A percentile compares a stretch with the other conserved stretches of the same genome.
phyloP scores from a whole-genome alignment of 2,113 vertebrate species.

The Toxostoma redivivum region DNA sequence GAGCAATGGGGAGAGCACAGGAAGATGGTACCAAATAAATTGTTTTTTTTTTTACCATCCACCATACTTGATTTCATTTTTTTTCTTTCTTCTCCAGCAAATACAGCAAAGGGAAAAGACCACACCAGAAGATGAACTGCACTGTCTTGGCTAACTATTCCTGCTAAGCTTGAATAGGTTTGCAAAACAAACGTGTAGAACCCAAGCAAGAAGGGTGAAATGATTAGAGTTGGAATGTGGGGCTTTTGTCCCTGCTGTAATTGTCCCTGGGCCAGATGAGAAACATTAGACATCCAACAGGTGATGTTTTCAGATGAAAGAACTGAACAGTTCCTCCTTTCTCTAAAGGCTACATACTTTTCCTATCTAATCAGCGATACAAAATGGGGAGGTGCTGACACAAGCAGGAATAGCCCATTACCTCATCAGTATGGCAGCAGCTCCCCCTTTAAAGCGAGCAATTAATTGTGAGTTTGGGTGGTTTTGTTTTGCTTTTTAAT shows the following conservation, averaged over 20 bases:
- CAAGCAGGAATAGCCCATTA: slow-evolving; percentile 33
- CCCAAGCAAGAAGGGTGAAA: not conserved
- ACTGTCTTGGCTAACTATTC: not conserved
- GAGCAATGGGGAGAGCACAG: not conserved
- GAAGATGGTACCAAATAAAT: not conserved
- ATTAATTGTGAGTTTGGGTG: not conserved
- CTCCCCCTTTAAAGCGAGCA: not conserved
- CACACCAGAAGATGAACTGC: not conserved
- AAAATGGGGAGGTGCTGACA: slow-evolving; percentile 53
- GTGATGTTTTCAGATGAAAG: slow-evolving; percentile 30
- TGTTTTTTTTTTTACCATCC: not conserved
- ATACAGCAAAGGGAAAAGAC: not conserved
- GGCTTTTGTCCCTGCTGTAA: slow-evolving; percentile 21
- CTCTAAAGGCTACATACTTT: slow-evolving; percentile 45
- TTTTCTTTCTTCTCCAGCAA: not conserved
- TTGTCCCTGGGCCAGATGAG: slow-evolving; percentile 15
- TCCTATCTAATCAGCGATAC: slow-evolving; percentile 42
- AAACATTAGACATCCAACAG: slow-evolving; percentile 37
- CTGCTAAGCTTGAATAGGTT: not conserved
- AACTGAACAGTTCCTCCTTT: slow-evolving; percentile 30
- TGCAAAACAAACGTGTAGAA: not conserved
- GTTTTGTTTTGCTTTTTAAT: not conserved
- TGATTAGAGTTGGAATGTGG: slow-evolving; percentile 21
- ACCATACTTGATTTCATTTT: not conserved
- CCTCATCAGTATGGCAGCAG: slow-evolving; percentile 34